Base-by-base conservation (phyloP, 1,140 invertebrate species). In the Melanaphis sacchari region DNA sequence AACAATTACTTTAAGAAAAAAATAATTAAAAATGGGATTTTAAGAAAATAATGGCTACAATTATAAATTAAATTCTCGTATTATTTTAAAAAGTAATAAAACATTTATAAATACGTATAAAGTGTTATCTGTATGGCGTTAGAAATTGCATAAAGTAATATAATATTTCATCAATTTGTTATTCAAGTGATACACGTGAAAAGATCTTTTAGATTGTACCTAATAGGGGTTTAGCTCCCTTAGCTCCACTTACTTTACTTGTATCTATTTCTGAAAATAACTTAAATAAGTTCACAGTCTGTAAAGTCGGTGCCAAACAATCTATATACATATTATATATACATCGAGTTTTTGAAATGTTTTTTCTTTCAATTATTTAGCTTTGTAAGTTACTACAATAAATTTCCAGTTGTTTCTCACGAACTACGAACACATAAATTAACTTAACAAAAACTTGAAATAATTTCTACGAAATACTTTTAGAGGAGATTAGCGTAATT, bases 401-500 rank as follows among this genome's bases (percentile, higher is more conserved):
- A 43, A 87, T 87, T 87, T 43, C 6, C 26, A 87, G 84, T 46
- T 43, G 26, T 87, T 87, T 87, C 84, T 43, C 41, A 43, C 31
- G 31, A 87, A 31, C 26, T 43, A 40, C 38, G 41, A 85, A 43
- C 84, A 43, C 18, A 87, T 46, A 46, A 87, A 87, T 87, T n/a
- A 6, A 87, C 43, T n/a, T 46, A 36, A 87, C 5, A 36, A 46
- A 87, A 87, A 49, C 85, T 46, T 87, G 41, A 87, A 87, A 87
- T 87, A 87, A 87, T 87, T 87, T 46, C 26, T n/a, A 87, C 41
- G 40, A 41, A 87, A 87, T 46, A 36, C 43, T n/a, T 46, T 46
- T 46, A n/a, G 43, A 46, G 31, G 31, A 46, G 26, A 87, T 87
- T 46, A 87, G 43, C 24, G 43, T 87, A 87, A 87, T 85, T 85